Evolutionary conservation across 1,140 invertebrate species (phyloP).

Genomic region (Micrasema longulum): DNA sequence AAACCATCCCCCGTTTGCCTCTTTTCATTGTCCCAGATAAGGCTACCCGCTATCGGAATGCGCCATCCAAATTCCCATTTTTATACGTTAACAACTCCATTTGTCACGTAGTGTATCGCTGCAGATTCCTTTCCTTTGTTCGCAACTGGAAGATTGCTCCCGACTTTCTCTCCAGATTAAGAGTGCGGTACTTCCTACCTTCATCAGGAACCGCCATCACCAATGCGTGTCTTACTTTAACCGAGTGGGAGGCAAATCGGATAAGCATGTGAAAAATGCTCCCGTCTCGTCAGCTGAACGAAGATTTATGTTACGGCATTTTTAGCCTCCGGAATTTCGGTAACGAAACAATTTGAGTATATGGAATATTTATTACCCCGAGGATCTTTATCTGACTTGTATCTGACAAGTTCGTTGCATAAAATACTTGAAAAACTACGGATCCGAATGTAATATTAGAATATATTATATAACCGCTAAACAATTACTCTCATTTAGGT

Average conservation of each 20-base stretch:
- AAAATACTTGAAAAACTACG: too few species aligned
- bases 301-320: constrained; percentile 50
- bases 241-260: constrained; percentile 50
- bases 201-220: neutral
- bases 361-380: constrained; percentile 5
- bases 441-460: too few species aligned
- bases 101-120: constrained; percentile 38
- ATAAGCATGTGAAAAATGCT: constrained; percentile 55
- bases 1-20: neutral
- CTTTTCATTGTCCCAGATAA: constrained; percentile 29
- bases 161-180: constrained; percentile 26
- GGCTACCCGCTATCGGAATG: constrained; percentile 26
- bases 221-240: constrained; percentile 39
- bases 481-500: constrained; percentile 6
- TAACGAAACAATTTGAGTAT: constrained; percentile 38
- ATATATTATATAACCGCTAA: too few species aligned
- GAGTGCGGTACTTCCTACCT: neutral
- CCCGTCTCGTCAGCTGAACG: constrained; percentile 50
- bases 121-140: constrained; percentile 36
- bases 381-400: constrained; percentile 7
- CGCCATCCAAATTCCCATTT: constrained; percentile 37
- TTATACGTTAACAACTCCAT: constrained; percentile 30
- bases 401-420: neutral
- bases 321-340: constrained; percentile 36
- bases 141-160: constrained; percentile 13